Evolutionary conservation across 64 coral and sea anemone species (phyloP).

Genomic region (Montipora cactus): DNA sequence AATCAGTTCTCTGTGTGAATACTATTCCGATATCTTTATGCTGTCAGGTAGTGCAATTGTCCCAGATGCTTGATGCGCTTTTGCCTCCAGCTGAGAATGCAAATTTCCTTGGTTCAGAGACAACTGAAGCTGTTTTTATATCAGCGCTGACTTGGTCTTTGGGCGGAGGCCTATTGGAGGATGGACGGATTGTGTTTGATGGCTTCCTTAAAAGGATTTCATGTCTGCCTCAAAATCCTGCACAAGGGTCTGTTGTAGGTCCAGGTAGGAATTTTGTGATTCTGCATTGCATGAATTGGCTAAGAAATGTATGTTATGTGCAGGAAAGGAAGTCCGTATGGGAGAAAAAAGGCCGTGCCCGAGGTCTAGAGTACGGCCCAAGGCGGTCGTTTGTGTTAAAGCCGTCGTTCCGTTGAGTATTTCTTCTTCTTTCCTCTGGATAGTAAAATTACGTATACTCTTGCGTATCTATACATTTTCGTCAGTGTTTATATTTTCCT

Average conservation of each 20-base stretch:
- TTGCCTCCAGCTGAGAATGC: constrained; percentile 82
- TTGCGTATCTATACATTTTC: too few relatives aligned
- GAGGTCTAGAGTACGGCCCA: too few relatives aligned
- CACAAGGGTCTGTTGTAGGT: constrained; percentile 87
- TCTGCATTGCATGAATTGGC: too few relatives aligned
- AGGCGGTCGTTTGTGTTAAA: too few relatives aligned
- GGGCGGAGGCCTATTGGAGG: constrained; percentile 89
- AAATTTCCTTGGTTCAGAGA: constrained; percentile 77
- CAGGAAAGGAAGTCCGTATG: too few relatives aligned
- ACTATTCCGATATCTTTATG: neutral
- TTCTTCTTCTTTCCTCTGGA: too few relatives aligned
- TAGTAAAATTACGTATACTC: too few relatives aligned
- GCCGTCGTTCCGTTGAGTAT: too few relatives aligned
- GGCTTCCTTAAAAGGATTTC: constrained; percentile 85
- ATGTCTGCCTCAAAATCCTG: constrained; percentile 87
- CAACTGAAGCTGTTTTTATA: constrained; percentile 88
- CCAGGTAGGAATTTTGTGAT: constrained; percentile 61
- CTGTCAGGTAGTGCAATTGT: constrained; percentile 88
- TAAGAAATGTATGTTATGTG: too few relatives aligned
- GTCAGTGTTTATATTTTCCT: too few relatives aligned
- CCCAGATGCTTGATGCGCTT: constrained; percentile 94
- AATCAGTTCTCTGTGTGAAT: too few relatives aligned
- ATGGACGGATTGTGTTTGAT: constrained; percentile 89
- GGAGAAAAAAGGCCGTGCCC: too few relatives aligned
- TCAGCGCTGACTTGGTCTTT: constrained; percentile 91